Base-by-base conservation (phyloP, 2,888 invertebrate species). In the Gibbula magus region DNA sequence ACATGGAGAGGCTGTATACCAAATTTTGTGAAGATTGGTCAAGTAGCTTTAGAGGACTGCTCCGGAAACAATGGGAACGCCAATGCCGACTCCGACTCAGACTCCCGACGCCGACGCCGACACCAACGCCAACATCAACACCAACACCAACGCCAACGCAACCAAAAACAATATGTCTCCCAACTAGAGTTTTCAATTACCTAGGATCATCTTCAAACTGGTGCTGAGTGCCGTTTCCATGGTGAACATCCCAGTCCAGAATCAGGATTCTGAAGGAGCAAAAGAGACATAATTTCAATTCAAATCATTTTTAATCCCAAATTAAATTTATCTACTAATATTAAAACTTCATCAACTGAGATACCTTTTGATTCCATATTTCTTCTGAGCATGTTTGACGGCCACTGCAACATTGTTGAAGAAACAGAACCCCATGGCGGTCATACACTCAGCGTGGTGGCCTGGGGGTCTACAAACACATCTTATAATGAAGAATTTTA, bases 201-300 rank as follows among this genome's bases (percentile, higher is more conserved):
- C 96, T 95, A 96, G 10, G 91, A 82, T 93, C 93, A 45, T 93
- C 90, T 87, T 93, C 93, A 86, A 94, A 94, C 81, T 89, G 89
- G 74, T 92, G 86, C 86, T 94, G 94, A 39, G 97, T 97, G 0
- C 98, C 98, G 92, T 99, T 97, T 0, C 98, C 98, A 92, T 99
- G 98, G 91, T 99, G 98, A 3, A 99, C 96, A 93, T 99, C 99
- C 97, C 98, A 99, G 94, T 99, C 99, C 0, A 99, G 92, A 77
- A 99, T 95, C 56, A 99, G 93, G 87, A 99, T 95, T 89, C 95
- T 94, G 84, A 45, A 85, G 85, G 3, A 22, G 13, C 13, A 13
- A 13, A 45, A 45, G 5, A 10, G 13, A 45, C 1, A 45, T 10
- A 66, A 66, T 66, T 18, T 29, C 7, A 5, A 66, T 22, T n/a